Evolutionary conservation across 1,140 invertebrate species (phyloP).

Genomic region (Branchinecta lindahli): DNA sequence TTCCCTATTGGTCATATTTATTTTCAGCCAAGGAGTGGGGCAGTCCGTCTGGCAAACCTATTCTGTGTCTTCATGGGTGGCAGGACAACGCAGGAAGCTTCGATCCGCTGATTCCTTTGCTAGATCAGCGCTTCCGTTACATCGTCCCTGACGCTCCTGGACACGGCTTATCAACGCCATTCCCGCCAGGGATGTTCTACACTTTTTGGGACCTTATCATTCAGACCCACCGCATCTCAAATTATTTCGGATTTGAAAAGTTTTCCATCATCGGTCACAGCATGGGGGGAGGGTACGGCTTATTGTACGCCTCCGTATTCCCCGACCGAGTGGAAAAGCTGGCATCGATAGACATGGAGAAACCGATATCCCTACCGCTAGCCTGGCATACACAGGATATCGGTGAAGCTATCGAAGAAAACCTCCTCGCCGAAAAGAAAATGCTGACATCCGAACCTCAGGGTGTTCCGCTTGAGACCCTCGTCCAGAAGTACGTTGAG

Average conservation of each 20-base stretch:
- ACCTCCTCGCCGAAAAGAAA: slow-evolving; percentile 22
- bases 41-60: slow-evolving; percentile 40
- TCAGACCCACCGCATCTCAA: slow-evolving; percentile 26
- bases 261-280: slow-evolving; percentile 32
- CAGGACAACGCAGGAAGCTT: slow-evolving; percentile 35
- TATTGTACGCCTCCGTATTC: slow-evolving; percentile 28
- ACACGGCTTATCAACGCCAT: slow-evolving; percentile 29
- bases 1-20: neutral
- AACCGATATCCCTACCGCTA: slow-evolving; percentile 20
- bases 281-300: slow-evolving; percentile 28
- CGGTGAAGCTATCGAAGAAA: slow-evolving; percentile 18
- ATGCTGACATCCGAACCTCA: slow-evolving; percentile 18
- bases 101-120: slow-evolving; percentile 29
- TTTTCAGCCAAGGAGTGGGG: slow-evolving; percentile 46
- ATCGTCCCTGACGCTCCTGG: slow-evolving; percentile 29
- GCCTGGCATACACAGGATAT: neutral
- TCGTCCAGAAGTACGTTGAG: slow-evolving; percentile 23
- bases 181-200: slow-evolving; percentile 25
- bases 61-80: slow-evolving; percentile 57
- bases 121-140: slow-evolving; percentile 18
- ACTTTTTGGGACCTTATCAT: slow-evolving; percentile 24
- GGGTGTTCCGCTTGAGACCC: slow-evolving; percentile 22
- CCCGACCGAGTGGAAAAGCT: slow-evolving; percentile 27
- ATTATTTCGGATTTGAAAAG: slow-evolving; percentile 29
- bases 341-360: slow-evolving; percentile 27